Base-by-base conservation (phyloP, 2,113 vertebrate genomes). In the Zonotrichia leucophrys region DNA sequence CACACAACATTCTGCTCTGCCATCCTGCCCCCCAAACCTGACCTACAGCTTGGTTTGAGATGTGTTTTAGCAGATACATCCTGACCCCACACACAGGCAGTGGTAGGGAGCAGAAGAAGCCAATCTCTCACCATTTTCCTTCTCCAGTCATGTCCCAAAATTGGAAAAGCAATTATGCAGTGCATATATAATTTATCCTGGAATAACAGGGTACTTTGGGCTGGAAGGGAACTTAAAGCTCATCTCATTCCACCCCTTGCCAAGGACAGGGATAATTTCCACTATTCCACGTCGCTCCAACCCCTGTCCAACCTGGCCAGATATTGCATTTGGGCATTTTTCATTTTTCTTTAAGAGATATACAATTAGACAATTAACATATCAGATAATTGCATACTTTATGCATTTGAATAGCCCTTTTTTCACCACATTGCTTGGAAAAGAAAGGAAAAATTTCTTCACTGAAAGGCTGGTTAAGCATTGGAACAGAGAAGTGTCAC, bases 71-170 rank as follows among this genome's bases (percentile, higher is more conserved):
- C 47, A 58, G 33, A 33, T 10, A 15, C 7, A 1, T 42, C 23
- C 42, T 19, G 2, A 46, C 15, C 44, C 7, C 6, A 7, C 0
- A 0, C 67, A 30, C 20, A 27, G 19, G 30, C 20, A 47, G 41
- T 4, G 28, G 19, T 24, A 53, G 28, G 41, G 31, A 66, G 20
- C 11, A 60, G 47, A 68, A 24, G 53, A 33, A 75, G 52, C 5
- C 7, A 11, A 72, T 27, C 69, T 11, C 9, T 92, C 63, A 5
- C 20, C 18, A 8, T 39, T n/a, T 42, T 35, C 42, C 16, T 62
- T 42, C 25, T 18, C 37, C 30, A 20, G 37, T 41, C 56, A 17
- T 9, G 46, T 12, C 30, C 73, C 39, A 59, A 87, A 63, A 24
- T 3, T 41, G 27, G 39, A 66, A 66, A 62, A 70, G 42, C 18